Conservation (phyloP, 1,140 invertebrate species). For the Campoletis sonorensis region DNA sequence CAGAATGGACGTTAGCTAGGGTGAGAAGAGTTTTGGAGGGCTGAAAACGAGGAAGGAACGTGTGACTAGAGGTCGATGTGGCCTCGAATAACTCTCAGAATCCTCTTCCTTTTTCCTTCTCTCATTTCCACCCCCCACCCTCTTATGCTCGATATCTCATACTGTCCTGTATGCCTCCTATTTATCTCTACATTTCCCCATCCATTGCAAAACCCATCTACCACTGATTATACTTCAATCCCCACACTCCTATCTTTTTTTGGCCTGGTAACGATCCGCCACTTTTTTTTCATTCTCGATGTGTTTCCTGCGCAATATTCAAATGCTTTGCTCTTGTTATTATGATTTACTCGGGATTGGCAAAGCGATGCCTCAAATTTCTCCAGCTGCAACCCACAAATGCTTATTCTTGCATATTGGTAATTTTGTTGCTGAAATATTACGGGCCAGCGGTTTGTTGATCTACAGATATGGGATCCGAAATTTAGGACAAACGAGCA, state of each 20-base stretch:
- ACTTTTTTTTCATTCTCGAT: background rate
- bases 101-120: conserved; percentile 5
- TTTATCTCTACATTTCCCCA: conserved; percentile 3
- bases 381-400: too few relatives aligned
- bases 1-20: conserved; percentile 19
- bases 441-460: too few relatives aligned
- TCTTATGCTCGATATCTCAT: conserved; percentile 5
- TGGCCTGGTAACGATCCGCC: background rate
- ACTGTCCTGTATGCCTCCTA: background rate
- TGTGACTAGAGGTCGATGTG: conserved; percentile 47
- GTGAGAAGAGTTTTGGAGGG: conserved; percentile 17
- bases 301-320: background rate
- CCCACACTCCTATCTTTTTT: background rate
- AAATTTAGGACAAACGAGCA: too few relatives aligned
- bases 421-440: too few relatives aligned
- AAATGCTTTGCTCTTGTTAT: background rate
- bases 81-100: conserved; percentile 45
- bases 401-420: too few relatives aligned
- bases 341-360: background rate
- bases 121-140: background rate
- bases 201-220: background rate
- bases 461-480: too few relatives aligned
- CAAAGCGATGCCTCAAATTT: background rate
- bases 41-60: conserved; percentile 51
- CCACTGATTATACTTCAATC: conserved; percentile 1